These are phyloP conservation scores for Hippopotamus amphibius DNA, from an alignment of 2,113 vertebrate species.

Conservation along the genomic window DNA sequence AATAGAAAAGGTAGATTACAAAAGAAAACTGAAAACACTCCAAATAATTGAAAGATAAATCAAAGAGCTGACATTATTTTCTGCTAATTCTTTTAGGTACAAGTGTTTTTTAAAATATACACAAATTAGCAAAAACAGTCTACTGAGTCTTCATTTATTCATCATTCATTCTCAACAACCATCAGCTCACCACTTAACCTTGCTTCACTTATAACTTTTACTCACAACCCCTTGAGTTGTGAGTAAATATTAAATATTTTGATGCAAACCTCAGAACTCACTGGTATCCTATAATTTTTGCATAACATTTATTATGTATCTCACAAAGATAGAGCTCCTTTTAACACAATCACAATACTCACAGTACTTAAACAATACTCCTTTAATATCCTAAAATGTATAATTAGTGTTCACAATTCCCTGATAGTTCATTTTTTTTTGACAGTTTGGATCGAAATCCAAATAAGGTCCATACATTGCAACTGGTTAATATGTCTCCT, in stretches of 20 bases:
- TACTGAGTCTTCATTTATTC: background rate
- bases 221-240: background rate
- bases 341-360: background rate
- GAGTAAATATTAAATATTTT: background rate
- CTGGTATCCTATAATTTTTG: background rate
- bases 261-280: constrained; percentile 15
- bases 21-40: constrained; percentile 29
- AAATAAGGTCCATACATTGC: background rate
- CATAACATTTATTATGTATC: background rate
- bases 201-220: background rate
- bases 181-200: background rate
- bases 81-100: background rate
- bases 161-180: background rate
- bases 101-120: background rate
- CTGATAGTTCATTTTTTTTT: background rate
- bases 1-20: background rate
- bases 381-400: background rate
- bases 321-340: background rate
- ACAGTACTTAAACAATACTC: background rate
- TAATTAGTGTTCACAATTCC: background rate
- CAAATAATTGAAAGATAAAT: constrained; percentile 6
- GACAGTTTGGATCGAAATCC: background rate
- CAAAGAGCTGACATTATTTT: background rate
- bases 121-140: background rate
- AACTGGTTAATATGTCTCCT: background rate